Evolutionary conservation across 2,888 invertebrate genomes (phyloP).

Genomic region (Drosophila villosipedis): DNA sequence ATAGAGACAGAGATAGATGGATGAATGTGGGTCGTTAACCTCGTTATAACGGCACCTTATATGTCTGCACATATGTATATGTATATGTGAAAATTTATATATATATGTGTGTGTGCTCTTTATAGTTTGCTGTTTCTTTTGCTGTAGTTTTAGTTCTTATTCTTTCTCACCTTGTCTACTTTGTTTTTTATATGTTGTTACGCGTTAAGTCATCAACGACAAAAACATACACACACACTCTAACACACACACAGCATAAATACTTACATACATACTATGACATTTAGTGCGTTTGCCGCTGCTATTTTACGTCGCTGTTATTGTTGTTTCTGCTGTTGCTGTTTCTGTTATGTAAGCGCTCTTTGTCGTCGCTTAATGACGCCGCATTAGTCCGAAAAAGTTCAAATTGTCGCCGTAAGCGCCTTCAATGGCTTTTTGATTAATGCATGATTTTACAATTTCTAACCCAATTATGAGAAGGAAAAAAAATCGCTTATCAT

Average conservation of each 20-base stretch:
- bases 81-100: not conserved
- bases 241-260: not conserved
- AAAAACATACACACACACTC: conserved; percentile 22
- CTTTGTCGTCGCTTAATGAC: conserved; percentile 59
- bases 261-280: not conserved
- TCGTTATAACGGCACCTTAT: conserved; percentile 81
- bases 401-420: conserved; percentile 61
- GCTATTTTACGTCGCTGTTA: conserved; percentile 25
- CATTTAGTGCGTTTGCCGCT: conserved; percentile 37
- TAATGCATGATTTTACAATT: conserved; percentile 72
- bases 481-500: conserved; percentile 45
- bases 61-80: conserved; percentile 24
- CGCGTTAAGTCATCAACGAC: conserved; percentile 40
- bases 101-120: conserved; percentile 41
- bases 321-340: conserved; percentile 28
- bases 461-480: conserved; percentile 64
- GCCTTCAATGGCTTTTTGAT: conserved; percentile 73
- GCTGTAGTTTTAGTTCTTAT: conserved; percentile 53
- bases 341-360: conserved; percentile 66
- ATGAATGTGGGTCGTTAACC: conserved; percentile 80
- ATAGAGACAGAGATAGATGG: conserved; percentile 29
- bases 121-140: conserved; percentile 72
- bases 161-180: conserved; percentile 49
- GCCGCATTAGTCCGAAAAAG: conserved; percentile 53
- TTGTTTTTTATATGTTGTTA: conserved; percentile 45